Evolutionary conservation across 1,140 invertebrate species (phyloP), one percentile per base, ranked within the genome.

Genomic region (Thaumatotibia leucotreta): DNA sequence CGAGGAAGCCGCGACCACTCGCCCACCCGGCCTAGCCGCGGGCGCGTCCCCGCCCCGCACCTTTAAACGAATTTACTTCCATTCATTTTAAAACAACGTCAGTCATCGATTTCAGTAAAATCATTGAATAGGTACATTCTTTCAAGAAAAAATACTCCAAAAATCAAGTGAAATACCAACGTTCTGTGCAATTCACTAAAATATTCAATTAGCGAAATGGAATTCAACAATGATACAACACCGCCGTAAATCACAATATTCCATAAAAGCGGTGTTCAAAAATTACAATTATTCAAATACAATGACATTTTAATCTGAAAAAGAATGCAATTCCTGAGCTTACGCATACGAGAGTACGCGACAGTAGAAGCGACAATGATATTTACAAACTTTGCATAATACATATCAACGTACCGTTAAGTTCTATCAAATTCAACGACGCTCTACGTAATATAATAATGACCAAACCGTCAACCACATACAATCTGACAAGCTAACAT

Each of bases 121-220:
- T 84, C 70, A 88, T 86, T 75, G 79, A 76, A 85, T 84, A n/a
- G n/a, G n/a, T n/a, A 84, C 77, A 80, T 83, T 78, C 73, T 77
- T 82, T 84, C 78, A 80, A 81, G 82, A 82, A 88, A 80, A 88
- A 90, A 89, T 86, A 89, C 84, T 78, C 86, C 86, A 90, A 90
- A 90, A 90, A 88, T 89, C 73, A 88, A 84, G 88, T 90, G 88
- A 88, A 89, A 90, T 78, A 89, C 83, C 86, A 90, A 89, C 88
- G 80, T 90, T 90, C 88, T 87, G 88, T 90, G 88, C 88, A 89
- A 76, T 88, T 80, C 85, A 84, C 79, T 87, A 87, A 88, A 85
- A 82, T 85, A 84, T 80, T 74, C 68, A 77, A 79, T 79, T 76
- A 84, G 81, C 80, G 84, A 84, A 84, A 84, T 83, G 73, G 81